Percentiles rank a stretch among this genome's conserved stretches.
phyloP scores from a whole-genome alignment of 2,797 vertebrate species.

The Diglossa cyanea region DNA sequence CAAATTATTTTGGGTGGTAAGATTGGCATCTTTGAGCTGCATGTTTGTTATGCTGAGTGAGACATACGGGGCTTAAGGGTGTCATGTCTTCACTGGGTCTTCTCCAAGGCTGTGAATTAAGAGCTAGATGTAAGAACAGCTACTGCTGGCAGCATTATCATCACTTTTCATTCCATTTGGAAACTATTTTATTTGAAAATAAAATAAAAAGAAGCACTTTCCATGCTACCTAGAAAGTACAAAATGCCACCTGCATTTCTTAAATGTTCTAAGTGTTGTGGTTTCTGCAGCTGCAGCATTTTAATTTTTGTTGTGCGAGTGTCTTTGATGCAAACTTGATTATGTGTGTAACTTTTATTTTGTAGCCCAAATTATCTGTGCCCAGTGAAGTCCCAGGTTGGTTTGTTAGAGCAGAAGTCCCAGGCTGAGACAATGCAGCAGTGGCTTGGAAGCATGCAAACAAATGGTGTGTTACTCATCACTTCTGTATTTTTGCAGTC shows the following conservation, averaged over 20 bases:
- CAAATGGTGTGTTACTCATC: conserved; percentile 73
- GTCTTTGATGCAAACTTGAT: background rate
- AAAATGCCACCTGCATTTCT: background rate
- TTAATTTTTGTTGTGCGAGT: background rate
- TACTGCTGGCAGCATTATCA: background rate
- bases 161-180: background rate
- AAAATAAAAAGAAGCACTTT: background rate
- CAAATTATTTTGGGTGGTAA: background rate
- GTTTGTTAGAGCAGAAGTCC: conserved; percentile 77
- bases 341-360: background rate
- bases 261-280: background rate
- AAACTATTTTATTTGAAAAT: background rate
- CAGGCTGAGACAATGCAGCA: conserved; percentile 83
- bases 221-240: background rate
- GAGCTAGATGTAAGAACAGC: background rate
- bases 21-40: background rate
- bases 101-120: background rate
- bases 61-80: too few species aligned
- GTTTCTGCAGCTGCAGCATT: background rate
- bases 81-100: background rate
- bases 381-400: conserved; percentile 73
- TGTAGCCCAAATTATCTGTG: conserved; percentile 80
- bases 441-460: conserved; percentile 84
- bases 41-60: background rate
- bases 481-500: background rate